Evolutionary conservation across 2,113 vertebrate species (phyloP).

Genomic region (Macroglossus sobrinus): DNA sequence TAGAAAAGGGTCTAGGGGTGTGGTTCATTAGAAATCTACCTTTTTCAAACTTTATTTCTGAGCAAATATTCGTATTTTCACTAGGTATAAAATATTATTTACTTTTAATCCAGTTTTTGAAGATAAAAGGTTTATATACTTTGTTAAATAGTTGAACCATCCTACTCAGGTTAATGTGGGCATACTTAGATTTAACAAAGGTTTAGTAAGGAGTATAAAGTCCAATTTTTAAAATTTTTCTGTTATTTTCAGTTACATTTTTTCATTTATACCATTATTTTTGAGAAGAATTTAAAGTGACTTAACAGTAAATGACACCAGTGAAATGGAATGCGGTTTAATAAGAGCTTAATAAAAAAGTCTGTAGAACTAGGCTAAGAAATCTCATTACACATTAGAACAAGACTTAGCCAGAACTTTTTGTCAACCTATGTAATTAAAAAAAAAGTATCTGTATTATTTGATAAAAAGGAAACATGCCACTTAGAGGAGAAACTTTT

Average conservation of each 20-base stretch:
- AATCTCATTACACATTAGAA: not conserved
- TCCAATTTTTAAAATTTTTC: not conserved
- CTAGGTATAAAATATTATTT: not conserved
- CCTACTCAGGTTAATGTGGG: not conserved
- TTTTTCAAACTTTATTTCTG: constrained; percentile 7
- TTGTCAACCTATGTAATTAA: not conserved
- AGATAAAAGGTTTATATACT: not conserved
- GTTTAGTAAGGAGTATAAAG: not conserved
- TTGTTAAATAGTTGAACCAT: not conserved
- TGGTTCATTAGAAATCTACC: not conserved
- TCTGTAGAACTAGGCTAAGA: not conserved
- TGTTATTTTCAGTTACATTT: not conserved
- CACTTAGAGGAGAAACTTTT: not conserved
- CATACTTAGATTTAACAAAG: not conserved
- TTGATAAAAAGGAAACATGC: not conserved
- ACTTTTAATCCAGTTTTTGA: not conserved
- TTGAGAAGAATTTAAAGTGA: not conserved
- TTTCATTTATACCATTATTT: constrained; percentile 3
- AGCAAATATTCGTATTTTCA: not conserved
- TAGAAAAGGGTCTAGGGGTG: not conserved
- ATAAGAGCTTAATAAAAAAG: not conserved
- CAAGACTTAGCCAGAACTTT: not conserved
- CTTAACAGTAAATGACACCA: not conserved
- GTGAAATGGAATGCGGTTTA: constrained; percentile 6
- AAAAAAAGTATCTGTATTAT: not conserved